Evolutionary conservation across 1,140 invertebrate species (phyloP).

Genomic region (Pseudomyrmex concolor): DNA sequence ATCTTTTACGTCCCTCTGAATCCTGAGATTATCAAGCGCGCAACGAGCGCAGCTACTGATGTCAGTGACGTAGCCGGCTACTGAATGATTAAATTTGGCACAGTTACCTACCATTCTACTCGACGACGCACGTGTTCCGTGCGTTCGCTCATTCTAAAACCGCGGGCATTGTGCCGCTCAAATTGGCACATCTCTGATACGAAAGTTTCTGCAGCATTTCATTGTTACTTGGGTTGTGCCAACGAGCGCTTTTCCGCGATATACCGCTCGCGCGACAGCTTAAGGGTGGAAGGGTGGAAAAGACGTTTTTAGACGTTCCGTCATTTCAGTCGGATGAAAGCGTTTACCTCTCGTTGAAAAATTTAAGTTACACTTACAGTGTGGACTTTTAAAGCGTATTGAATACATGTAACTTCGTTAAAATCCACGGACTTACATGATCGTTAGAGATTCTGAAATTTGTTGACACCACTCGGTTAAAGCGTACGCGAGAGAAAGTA

Average conservation of each 20-base stretch:
- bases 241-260: slow-evolving; percentile 57
- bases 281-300: slow-evolving; percentile 12
- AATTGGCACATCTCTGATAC: slow-evolving; percentile 81
- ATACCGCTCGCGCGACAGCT: slow-evolving; percentile 46
- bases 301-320: slow-evolving; percentile 41
- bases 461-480: neutral
- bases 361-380: neutral
- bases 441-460: neutral
- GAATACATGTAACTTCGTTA: neutral
- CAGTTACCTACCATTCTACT: slow-evolving; percentile 66
- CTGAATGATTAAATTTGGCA: slow-evolving; percentile 75
- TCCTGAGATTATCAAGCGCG: neutral
- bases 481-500: neutral
- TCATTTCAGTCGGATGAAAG: slow-evolving; percentile 28
- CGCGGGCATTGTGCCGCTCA: slow-evolving; percentile 74
- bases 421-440: neutral
- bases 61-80: slow-evolving; percentile 54
- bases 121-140: slow-evolving; percentile 60
- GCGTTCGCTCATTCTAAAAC: slow-evolving; percentile 73
- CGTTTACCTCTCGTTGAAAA: neutral
- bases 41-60: slow-evolving; percentile 10
- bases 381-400: too few relatives aligned
- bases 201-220: slow-evolving; percentile 76
- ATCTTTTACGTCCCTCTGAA: neutral
- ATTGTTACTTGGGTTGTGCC: slow-evolving; percentile 68